A percentile compares a stretch with the other conserved stretches of the same genome.
Conservation (phyloP, 1,140 invertebrate species). For the Drosophila punjabiensis region DNA sequence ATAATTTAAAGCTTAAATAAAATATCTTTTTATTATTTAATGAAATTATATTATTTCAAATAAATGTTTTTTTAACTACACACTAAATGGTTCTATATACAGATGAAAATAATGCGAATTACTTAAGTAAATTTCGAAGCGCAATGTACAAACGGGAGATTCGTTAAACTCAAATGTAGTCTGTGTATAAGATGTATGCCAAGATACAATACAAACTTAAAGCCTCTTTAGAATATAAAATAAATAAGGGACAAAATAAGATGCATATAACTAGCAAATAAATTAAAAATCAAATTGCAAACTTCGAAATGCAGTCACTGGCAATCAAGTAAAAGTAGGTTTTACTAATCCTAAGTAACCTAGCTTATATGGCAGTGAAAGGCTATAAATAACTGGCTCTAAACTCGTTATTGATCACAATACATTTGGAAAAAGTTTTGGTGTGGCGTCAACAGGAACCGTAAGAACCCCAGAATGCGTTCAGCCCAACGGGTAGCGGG, state of each 20-base stretch:
- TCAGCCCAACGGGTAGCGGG: slow-evolving; percentile 8
- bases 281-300: slow-evolving; percentile 34
- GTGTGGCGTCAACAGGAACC: slow-evolving; percentile 77
- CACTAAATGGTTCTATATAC: slow-evolving; percentile 71
- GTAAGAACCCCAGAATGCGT: slow-evolving; percentile 16
- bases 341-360: slow-evolving; percentile 36
- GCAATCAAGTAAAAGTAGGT: slow-evolving; percentile 38
- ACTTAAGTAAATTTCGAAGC: slow-evolving; percentile 38
- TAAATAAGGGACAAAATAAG: slow-evolving; percentile 47
- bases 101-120: slow-evolving; percentile 56
- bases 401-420: slow-evolving; percentile 80
- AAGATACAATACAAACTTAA: slow-evolving; percentile 66
- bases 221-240: slow-evolving; percentile 70
- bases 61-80: slow-evolving; percentile 13
- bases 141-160: slow-evolving; percentile 52
- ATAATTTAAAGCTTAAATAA: neutral
- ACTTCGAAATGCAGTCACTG: slow-evolving; percentile 77
- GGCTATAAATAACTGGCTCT: slow-evolving; percentile 53
- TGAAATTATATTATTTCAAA: slow-evolving; percentile 7
- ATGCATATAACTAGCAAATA: slow-evolving; percentile 21
- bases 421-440: slow-evolving; percentile 82
- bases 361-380: slow-evolving; percentile 79
- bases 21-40: slow-evolving; percentile 3
- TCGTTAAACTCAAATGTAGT: slow-evolving; percentile 32
- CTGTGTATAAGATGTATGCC: slow-evolving; percentile 15